phyloP scores from a whole-genome alignment of 2,113 vertebrate species.

The Trematocara marginatum region DNA sequence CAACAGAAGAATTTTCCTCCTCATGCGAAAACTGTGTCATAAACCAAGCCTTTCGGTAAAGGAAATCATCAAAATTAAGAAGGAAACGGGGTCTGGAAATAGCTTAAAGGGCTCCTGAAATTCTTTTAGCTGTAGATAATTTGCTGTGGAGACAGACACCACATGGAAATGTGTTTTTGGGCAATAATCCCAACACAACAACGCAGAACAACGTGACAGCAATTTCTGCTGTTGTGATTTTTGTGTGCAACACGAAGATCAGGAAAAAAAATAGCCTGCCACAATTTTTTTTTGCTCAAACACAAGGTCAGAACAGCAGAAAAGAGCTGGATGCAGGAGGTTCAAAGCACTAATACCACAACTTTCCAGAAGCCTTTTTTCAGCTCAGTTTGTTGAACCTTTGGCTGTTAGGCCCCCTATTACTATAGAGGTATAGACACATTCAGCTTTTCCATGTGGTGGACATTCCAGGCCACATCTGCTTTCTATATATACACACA shows the following conservation, averaged over 20 bases:
- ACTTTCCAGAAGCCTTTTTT: slow-evolving; percentile 40
- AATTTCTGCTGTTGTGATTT: slow-evolving; percentile 7
- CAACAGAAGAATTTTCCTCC: slow-evolving; percentile 21
- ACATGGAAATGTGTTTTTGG: slow-evolving; percentile 39
- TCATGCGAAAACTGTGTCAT: background rate
- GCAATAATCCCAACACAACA: background rate
- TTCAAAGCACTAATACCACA: slow-evolving; percentile 30
- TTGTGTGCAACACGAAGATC: background rate
- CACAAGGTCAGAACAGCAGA: background rate
- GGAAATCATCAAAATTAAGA: slow-evolving; percentile 23
- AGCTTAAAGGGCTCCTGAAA: background rate
- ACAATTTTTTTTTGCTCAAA: background rate
- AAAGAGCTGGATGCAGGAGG: background rate
- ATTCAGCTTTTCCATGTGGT: slow-evolving; percentile 69
- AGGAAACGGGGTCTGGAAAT: background rate
- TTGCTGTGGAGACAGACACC: slow-evolving; percentile 35
- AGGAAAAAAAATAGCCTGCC: background rate
- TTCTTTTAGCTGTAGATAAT: slow-evolving; percentile 34
- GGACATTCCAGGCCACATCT: slow-evolving; percentile 68
- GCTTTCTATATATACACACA: slow-evolving; percentile 54
- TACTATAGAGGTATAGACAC: slow-evolving; percentile 50
- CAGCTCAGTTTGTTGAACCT: slow-evolving; percentile 21
- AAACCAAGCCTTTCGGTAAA: slow-evolving; percentile 23
- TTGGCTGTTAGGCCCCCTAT: slow-evolving; percentile 51
- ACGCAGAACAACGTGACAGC: background rate